Conservation (phyloP, 2,797 vertebrate species). For the Eospalax fontanierii region DNA sequence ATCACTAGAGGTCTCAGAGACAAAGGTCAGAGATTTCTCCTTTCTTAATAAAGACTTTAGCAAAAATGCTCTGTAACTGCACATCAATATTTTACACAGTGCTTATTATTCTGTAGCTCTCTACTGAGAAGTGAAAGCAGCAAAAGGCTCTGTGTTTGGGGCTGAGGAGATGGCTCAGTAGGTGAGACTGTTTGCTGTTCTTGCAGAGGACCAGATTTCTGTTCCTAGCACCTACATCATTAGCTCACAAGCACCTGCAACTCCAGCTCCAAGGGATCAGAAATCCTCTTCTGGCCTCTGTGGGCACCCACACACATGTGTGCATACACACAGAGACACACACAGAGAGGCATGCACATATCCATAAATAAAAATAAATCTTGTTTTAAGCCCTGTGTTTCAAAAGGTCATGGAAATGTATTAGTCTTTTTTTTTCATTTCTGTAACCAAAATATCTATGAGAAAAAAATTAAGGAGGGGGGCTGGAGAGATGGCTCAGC, state of each 20-base stretch:
- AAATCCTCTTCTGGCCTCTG: not conserved
- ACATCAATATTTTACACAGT: not conserved
- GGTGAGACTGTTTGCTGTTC: not conserved
- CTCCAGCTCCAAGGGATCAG: not conserved
- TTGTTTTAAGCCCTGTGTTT: not conserved
- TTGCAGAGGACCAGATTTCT: not conserved
- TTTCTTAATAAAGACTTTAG: conserved; percentile 26
- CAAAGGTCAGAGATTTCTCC: not conserved
- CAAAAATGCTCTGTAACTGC: not conserved
- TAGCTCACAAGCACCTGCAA: not conserved
- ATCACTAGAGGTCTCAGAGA: not conserved
- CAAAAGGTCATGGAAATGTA: not conserved
- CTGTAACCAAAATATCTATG: not conserved
- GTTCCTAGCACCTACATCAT: not conserved
- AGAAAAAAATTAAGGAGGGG: not conserved
- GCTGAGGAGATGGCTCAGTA: not conserved
- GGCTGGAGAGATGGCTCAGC: not conserved
- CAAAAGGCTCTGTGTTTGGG: not conserved
- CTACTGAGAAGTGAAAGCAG: not conserved
- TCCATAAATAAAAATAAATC: not conserved
- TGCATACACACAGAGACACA: too few species aligned
- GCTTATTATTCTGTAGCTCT: not conserved
- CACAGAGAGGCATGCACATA: not conserved
- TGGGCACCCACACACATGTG: not conserved
- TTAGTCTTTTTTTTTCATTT: not conserved